A percentile compares a stretch with the other conserved stretches of the same genome.
Conservation (phyloP, 2,888 invertebrate species). For the Diabrotica balteata region DNA sequence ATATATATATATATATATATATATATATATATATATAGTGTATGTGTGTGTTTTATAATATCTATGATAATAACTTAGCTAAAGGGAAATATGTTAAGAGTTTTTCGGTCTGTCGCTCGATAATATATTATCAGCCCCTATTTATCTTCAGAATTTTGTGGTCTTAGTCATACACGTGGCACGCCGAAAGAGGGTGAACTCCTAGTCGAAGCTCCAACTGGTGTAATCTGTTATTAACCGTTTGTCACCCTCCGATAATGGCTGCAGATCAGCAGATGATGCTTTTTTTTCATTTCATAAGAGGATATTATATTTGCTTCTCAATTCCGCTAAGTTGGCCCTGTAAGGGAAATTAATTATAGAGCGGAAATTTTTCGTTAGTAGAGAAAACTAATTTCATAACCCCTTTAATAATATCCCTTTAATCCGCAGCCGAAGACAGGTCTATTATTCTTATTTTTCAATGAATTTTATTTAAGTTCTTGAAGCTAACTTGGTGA, state of each 20-base stretch:
- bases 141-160: slow-evolving; percentile 57
- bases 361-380: slow-evolving; percentile 20
- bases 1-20: no score
- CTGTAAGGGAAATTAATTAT: slow-evolving; percentile 18
- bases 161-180: slow-evolving; percentile 58
- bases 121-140: slow-evolving; percentile 52
- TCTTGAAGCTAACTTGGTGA: neutral
- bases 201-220: slow-evolving; percentile 24
- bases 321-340: slow-evolving; percentile 24
- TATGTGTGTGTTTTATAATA: no score
- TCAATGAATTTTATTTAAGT: slow-evolving; percentile 4
- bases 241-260: slow-evolving; percentile 36
- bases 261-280: slow-evolving; percentile 32
- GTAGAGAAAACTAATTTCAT: slow-evolving; percentile 21
- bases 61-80: neutral
- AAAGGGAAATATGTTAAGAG: slow-evolving; percentile 5
- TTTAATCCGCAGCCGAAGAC: slow-evolving; percentile 3
- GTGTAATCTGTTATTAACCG: slow-evolving; percentile 37
- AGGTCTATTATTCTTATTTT: slow-evolving; percentile 12
- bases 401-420: slow-evolving; percentile 14
- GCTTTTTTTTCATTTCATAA: slow-evolving; percentile 34
- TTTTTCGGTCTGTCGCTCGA: slow-evolving; percentile 18
- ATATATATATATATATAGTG: no score
- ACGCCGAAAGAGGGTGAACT: slow-evolving; percentile 34
- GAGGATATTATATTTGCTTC: slow-evolving; percentile 32